These are phyloP conservation scores for Rhorus exstirpatorius DNA, from an alignment of 2,888 invertebrate genomes.

Conservation along the genomic window DNA sequence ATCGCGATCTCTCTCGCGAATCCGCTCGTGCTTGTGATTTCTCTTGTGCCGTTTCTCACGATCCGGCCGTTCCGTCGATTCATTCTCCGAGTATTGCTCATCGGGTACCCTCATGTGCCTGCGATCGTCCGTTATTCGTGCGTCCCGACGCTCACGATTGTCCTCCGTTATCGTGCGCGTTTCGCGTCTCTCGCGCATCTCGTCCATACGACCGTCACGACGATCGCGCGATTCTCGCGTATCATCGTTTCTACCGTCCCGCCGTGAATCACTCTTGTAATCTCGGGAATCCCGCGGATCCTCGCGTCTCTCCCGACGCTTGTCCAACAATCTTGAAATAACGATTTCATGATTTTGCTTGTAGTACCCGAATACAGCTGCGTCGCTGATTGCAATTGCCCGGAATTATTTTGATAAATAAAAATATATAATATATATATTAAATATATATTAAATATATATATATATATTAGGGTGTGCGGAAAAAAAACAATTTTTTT, in stretches of 20 bases:
- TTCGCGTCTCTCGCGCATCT: constrained; percentile 82
- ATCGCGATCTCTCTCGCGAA: constrained; percentile 87
- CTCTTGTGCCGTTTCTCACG: constrained; percentile 83
- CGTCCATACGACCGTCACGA: constrained; percentile 81
- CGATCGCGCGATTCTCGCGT: constrained; percentile 77
- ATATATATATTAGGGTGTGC: too few species aligned
- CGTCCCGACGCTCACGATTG: constrained; percentile 77
- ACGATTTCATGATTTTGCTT: constrained; percentile 57
- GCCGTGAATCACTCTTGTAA: constrained; percentile 80
- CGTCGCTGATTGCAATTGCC: constrained; percentile 42
- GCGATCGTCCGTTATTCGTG: constrained; percentile 72
- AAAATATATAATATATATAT: neutral
- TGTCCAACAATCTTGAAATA: constrained; percentile 82
- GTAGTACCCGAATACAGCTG: constrained; percentile 42
- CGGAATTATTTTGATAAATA: constrained; percentile 23
- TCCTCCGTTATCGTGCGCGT: constrained; percentile 78
- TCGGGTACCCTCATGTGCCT: constrained; percentile 79
- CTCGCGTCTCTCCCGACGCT: constrained; percentile 83
- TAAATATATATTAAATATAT: too few species aligned
- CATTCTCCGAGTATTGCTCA: constrained; percentile 80
- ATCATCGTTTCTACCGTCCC: constrained; percentile 81
- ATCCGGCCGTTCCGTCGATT: constrained; percentile 78
- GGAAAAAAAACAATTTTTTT: too few species aligned
- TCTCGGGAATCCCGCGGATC: constrained; percentile 81
- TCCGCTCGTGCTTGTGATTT: constrained; percentile 87